phyloP scores from a whole-genome alignment of 2,113 vertebrate species.

The Carassius carassius region DNA sequence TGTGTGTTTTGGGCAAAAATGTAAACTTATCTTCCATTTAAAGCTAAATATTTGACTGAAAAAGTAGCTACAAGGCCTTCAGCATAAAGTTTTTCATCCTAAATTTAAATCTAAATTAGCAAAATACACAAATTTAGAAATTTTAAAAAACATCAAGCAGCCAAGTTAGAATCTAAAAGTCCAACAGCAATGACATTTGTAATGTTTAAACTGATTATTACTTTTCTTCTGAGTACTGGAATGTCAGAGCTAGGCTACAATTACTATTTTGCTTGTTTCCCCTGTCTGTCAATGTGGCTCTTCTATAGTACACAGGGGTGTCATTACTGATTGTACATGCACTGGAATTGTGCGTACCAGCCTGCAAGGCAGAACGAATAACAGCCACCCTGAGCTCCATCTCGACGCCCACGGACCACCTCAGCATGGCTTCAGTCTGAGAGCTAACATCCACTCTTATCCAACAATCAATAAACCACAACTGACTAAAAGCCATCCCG shows the following conservation, averaged over 20 bases:
- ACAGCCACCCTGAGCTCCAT: conserved; percentile 15
- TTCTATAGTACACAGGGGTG: not conserved
- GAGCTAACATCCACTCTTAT: conserved; percentile 26
- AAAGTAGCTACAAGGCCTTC: not conserved
- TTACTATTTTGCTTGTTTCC: not conserved
- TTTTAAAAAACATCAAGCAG: not conserved
- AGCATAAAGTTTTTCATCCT: not conserved
- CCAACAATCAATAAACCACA: conserved; percentile 13
- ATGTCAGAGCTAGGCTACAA: not conserved
- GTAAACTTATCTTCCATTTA: not conserved
- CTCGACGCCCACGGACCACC: conserved; percentile 17
- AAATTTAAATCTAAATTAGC: not conserved
- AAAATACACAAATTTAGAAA: not conserved
- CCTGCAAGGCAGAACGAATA: not conserved
- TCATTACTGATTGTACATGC: conserved; percentile 13
- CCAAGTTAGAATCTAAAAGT: not conserved
- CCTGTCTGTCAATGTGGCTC: not conserved
- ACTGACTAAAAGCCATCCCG: not conserved
- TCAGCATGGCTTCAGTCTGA: not conserved
- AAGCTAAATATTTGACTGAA: not conserved
- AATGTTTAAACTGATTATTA: not conserved
- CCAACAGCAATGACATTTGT: not conserved
- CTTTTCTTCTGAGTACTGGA: not conserved
- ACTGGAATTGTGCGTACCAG: not conserved
- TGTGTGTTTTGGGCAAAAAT: not conserved